These are phyloP conservation scores for Cephus pulcher DNA, from an alignment of 2,888 invertebrate genomes.

Conservation along the genomic window DNA sequence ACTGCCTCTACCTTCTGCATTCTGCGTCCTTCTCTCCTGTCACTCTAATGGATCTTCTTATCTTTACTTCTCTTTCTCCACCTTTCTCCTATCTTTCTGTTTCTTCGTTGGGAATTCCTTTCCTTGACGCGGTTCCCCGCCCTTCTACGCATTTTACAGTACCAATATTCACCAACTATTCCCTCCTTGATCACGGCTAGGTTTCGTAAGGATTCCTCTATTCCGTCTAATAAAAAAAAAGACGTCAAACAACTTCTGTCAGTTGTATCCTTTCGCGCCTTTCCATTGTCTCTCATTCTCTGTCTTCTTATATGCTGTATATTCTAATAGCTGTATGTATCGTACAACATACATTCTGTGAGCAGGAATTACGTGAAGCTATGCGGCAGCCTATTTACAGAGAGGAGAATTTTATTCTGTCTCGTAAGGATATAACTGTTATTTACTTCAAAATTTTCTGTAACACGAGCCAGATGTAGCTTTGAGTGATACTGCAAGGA, in stretches of 20 bases:
- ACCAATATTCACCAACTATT: background rate
- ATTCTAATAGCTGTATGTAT: background rate
- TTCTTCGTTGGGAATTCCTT: background rate
- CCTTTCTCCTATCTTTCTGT: background rate
- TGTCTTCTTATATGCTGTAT: background rate
- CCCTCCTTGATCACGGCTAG: background rate
- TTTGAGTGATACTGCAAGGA: background rate
- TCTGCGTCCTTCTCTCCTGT: constrained; percentile 17
- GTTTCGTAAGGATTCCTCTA: background rate
- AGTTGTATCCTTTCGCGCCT: background rate
- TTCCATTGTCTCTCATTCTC: background rate
- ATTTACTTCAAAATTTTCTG: background rate
- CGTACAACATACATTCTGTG: background rate
- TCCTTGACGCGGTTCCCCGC: background rate
- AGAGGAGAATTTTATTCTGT: background rate
- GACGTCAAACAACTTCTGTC: background rate
- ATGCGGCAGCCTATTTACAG: background rate
- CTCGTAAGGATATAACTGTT: background rate
- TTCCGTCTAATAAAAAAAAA: background rate
- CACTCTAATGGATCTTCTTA: constrained; percentile 2
- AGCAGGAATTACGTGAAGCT: background rate
- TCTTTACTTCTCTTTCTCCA: background rate
- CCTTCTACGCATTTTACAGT: background rate
- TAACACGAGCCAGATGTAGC: background rate
- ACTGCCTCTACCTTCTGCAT: constrained; percentile 17